Percentiles rank a stretch among this genome's conserved stretches.
phyloP scores from a whole-genome alignment of 1,140 invertebrate genomes.

The Phymorhynchus buccinoides region DNA sequence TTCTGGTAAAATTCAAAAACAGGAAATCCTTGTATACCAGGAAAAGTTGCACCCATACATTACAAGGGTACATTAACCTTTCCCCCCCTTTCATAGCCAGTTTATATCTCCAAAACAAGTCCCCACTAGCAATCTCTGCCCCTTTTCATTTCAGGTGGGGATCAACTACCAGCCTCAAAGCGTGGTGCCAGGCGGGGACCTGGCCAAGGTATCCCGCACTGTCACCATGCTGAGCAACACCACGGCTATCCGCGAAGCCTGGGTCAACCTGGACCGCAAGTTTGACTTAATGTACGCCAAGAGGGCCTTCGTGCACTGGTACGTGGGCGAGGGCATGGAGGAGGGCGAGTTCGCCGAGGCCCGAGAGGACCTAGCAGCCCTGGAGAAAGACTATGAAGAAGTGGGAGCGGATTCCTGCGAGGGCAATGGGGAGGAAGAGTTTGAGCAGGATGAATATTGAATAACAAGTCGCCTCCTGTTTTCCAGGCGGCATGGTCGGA shows the following conservation, averaged over 20 bases:
- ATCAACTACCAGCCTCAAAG: slow-evolving; percentile 75
- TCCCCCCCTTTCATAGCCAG: neutral
- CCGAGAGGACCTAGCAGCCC: slow-evolving; percentile 79
- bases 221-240: slow-evolving; percentile 87
- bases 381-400: slow-evolving; percentile 85
- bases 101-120: neutral
- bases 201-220: slow-evolving; percentile 78
- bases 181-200: slow-evolving; percentile 83
- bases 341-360: slow-evolving; percentile 80
- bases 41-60: too few species aligned
- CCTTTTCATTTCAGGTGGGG: slow-evolving; percentile 35
- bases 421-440: slow-evolving; percentile 79
- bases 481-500: too few species aligned
- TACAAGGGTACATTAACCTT: too few species aligned
- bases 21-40: too few species aligned
- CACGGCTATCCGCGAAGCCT: slow-evolving; percentile 80
- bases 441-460: slow-evolving; percentile 13
- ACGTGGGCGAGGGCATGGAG: slow-evolving; percentile 79
- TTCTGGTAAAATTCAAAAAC: too few species aligned
- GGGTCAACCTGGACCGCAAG: slow-evolving; percentile 62
- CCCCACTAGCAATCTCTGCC: neutral
- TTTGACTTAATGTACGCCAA: slow-evolving; percentile 63
- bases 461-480: too few species aligned
- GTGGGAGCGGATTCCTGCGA: slow-evolving; percentile 82
- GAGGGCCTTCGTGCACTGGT: slow-evolving; percentile 66